Evolutionary conservation across 2,888 invertebrate genomes (phyloP).

Genomic region (Patella pellucida): DNA sequence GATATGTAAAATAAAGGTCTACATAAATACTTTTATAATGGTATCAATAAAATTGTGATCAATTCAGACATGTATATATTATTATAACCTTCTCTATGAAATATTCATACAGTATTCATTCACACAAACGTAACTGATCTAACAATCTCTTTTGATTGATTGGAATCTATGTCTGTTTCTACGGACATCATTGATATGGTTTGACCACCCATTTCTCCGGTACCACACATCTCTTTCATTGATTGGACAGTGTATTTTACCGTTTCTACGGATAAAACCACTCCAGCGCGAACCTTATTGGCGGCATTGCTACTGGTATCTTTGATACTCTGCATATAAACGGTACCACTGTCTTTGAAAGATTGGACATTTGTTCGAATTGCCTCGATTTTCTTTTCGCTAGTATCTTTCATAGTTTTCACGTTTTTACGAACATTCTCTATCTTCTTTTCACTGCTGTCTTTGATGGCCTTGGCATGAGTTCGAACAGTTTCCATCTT

Average conservation of each 20-base stretch:
- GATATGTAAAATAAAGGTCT: too few species aligned
- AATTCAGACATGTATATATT: too few species aligned
- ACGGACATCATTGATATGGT: slow-evolving; percentile 66
- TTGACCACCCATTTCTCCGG: slow-evolving; percentile 64
- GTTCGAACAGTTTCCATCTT: slow-evolving; percentile 57
- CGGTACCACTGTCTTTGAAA: slow-evolving; percentile 47
- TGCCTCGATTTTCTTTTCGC: slow-evolving; percentile 46
- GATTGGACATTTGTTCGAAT: slow-evolving; percentile 54
- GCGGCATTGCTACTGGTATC: slow-evolving; percentile 61
- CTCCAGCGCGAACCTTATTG: slow-evolving; percentile 56
- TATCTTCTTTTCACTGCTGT: slow-evolving; percentile 35
- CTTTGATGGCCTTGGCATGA: slow-evolving; percentile 47
- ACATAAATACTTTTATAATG: too few species aligned
- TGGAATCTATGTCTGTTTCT: slow-evolving; percentile 62
- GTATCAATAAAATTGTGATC: too few species aligned
- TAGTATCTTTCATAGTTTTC: not conserved
- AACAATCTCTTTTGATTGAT: slow-evolving; percentile 49
- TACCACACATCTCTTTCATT: slow-evolving; percentile 67
- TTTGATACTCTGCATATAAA: slow-evolving; percentile 59
- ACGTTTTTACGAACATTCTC: not conserved
- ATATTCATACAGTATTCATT: not conserved
- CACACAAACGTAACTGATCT: slow-evolving; percentile 54
- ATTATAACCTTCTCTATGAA: too few species aligned
- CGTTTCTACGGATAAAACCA: slow-evolving; percentile 62
- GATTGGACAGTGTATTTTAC: slow-evolving; percentile 66